These are phyloP conservation scores for Platycheirus rosarum DNA, from an alignment of 2,888 invertebrate genomes.

Conservation along the genomic window DNA sequence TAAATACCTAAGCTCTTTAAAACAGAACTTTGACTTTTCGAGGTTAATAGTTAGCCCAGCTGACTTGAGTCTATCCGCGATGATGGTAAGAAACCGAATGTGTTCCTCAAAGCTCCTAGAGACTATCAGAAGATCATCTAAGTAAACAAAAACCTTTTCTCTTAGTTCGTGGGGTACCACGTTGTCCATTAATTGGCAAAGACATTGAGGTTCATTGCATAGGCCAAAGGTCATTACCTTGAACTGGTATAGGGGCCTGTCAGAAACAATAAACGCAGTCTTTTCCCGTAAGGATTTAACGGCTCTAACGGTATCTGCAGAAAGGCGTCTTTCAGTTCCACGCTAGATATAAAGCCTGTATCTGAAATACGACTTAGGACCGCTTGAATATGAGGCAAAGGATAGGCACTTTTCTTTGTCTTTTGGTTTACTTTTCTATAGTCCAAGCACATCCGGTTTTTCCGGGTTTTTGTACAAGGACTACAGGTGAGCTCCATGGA, in stretches of 20 bases:
- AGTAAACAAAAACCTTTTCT: slow-evolving; percentile 59
- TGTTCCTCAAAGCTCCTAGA: slow-evolving; percentile 36
- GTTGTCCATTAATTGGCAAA: slow-evolving; percentile 52
- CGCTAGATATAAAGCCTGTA: slow-evolving; percentile 27
- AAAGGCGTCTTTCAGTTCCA: slow-evolving; percentile 60
- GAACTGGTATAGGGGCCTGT: slow-evolving; percentile 47
- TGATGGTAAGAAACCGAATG: slow-evolving; percentile 23
- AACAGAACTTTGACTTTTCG: slow-evolving; percentile 28
- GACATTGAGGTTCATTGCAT: slow-evolving; percentile 46
- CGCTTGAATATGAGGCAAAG: slow-evolving; percentile 75
- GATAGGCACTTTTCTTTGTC: slow-evolving; percentile 70
- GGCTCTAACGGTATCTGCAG: slow-evolving; percentile 3
- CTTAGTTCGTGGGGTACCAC: slow-evolving; percentile 17
- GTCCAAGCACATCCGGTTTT: slow-evolving; percentile 76
- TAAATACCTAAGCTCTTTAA: slow-evolving; percentile 13
- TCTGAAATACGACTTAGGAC: slow-evolving; percentile 74
- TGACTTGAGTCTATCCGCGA: slow-evolving; percentile 12
- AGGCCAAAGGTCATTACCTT: slow-evolving; percentile 1
- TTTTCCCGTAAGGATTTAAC: background rate
- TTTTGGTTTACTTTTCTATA: slow-evolving; percentile 76
- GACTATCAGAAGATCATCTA: slow-evolving; percentile 45
- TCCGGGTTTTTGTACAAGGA: slow-evolving; percentile 75
- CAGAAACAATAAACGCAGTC: slow-evolving; percentile 16
- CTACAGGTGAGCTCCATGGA: slow-evolving; percentile 77
- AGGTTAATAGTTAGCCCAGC: slow-evolving; percentile 40